Percentiles rank a stretch among this genome's conserved stretches.
Conservation (phyloP, 2,888 invertebrate species). For the Andrena camellia region DNA sequence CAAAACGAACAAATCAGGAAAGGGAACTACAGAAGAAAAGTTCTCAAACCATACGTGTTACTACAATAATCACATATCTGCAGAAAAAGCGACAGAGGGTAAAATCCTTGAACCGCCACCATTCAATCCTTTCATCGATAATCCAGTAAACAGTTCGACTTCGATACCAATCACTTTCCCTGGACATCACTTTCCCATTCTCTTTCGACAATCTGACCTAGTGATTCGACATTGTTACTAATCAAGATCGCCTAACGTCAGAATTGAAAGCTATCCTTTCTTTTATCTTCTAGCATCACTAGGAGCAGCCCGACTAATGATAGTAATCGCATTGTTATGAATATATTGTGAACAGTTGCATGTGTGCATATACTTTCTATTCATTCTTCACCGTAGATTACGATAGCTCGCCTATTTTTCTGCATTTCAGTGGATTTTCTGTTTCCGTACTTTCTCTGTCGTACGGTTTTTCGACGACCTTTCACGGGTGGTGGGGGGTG, state of each 20-base stretch:
- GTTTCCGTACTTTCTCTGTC: constrained; percentile 18
- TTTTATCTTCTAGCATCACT: not conserved
- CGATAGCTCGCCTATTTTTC: not conserved
- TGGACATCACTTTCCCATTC: not conserved
- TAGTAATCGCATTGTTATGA: not conserved
- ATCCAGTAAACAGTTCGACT: not conserved
- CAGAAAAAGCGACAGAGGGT: not conserved
- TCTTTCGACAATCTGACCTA: not conserved
- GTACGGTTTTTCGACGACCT: not conserved
- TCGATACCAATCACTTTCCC: constrained; percentile 4
- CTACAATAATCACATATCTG: no score
- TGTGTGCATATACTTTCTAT: not conserved
- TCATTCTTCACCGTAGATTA: not conserved
- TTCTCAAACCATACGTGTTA: no score
- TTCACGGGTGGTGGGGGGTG: not conserved
- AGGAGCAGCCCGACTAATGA: not conserved
- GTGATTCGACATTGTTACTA: not conserved
- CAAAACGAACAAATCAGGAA: no score
- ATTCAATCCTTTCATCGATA: not conserved
- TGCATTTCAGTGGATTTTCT: not conserved
- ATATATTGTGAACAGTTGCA: not conserved
- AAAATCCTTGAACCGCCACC: not conserved
- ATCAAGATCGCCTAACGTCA: not conserved
- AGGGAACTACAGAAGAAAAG: no score
- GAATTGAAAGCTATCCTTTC: not conserved